A percentile compares a stretch with the other conserved stretches of the same genome.
Evolutionary conservation across 2,888 invertebrate genomes (phyloP).

Genomic region (Teinopalpus imperialis): DNA sequence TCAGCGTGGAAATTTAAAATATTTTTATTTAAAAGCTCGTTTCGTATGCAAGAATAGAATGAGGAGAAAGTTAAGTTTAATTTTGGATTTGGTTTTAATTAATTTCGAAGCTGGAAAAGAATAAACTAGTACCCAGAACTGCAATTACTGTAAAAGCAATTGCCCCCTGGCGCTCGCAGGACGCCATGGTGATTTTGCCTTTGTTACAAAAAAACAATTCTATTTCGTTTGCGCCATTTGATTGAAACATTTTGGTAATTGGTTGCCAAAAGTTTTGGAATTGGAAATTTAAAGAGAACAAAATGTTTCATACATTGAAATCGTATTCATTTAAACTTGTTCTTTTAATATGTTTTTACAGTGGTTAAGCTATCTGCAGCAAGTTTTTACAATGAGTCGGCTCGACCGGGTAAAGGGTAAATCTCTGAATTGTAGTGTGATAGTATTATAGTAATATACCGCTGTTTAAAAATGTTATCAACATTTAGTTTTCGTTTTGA

Average conservation of each 20-base stretch:
- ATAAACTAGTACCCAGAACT: slow-evolving; percentile 9
- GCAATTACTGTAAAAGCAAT: slow-evolving; percentile 20
- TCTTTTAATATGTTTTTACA: too few species aligned
- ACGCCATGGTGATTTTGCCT: slow-evolving; percentile 7
- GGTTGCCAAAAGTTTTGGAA: too few species aligned
- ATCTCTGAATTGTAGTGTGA: too few species aligned
- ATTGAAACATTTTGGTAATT: slow-evolving; percentile 14
- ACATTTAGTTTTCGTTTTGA: too few species aligned
- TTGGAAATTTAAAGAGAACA: too few species aligned
- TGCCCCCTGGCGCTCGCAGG: slow-evolving; percentile 9
- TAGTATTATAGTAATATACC: too few species aligned
- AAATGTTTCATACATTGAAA: too few species aligned
- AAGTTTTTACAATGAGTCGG: too few species aligned
- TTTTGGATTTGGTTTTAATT: slow-evolving; percentile 21
- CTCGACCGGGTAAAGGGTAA: too few species aligned
- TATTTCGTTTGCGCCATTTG: slow-evolving; percentile 16
- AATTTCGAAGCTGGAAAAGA: slow-evolving; percentile 13
- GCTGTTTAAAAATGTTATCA: too few species aligned
- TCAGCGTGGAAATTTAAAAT: slow-evolving; percentile 9
- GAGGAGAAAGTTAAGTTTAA: slow-evolving; percentile 9
- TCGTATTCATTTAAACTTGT: too few species aligned
- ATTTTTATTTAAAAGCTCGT: slow-evolving; percentile 17
- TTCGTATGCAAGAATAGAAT: slow-evolving; percentile 1
- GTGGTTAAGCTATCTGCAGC: too few species aligned
- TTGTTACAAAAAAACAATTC: slow-evolving; percentile 12